Evolutionary conservation across 1,140 invertebrate species (phyloP), one percentile per base, ranked within the genome.

Genomic region (Diabrotica undecimpunctata): DNA sequence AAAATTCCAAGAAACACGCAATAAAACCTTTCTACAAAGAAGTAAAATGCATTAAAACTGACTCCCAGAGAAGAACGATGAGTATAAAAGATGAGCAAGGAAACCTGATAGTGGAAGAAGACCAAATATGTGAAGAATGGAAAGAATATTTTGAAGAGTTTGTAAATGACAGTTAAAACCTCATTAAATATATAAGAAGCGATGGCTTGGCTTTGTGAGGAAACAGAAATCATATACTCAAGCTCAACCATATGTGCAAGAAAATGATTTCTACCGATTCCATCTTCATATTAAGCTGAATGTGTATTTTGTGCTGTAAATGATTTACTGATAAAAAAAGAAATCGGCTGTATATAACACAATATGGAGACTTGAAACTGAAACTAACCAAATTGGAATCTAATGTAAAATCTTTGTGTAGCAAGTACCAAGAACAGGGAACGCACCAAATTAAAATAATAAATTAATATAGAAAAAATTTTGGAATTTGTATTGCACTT

Each of bases 351-450:
- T 1, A 52, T 54, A 61, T 61, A 39, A 8, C 36, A 51, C 7
- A 13, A 11, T 7, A 6, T 55, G 13, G 52, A 10, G 50, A 66
- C 76, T 38, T 72, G 52, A 55, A 46, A 66, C n/a, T 64, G 35
- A 68, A 53, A n/a, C 62, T 66, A 53, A 65, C 64, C 52, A 36
- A 53, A 62, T 36, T 61, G 51, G 51, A 63, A 63, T 25, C 6
- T 63, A 56, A 62, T 6, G 54, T 54, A 54, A 62, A 58, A 63
- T 63, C 53, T 57, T 51, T 46, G n/a, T 46, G 5, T 6, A 46
- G 41, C 41, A 46, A 46, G 2, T 2, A 46, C 6, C 41, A 46
- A 37, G 13, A 5, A 25, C 52, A 63, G 14, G 4, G 14, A 63
- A 5, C 52, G 2, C 54, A 38, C 38, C 41, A 36, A 59, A 39